Percentiles rank a stretch among this genome's conserved stretches.
These are phyloP conservation scores for Vulpes ferrilata DNA, from an alignment of 2,113 vertebrate species.

Conservation along the genomic window DNA sequence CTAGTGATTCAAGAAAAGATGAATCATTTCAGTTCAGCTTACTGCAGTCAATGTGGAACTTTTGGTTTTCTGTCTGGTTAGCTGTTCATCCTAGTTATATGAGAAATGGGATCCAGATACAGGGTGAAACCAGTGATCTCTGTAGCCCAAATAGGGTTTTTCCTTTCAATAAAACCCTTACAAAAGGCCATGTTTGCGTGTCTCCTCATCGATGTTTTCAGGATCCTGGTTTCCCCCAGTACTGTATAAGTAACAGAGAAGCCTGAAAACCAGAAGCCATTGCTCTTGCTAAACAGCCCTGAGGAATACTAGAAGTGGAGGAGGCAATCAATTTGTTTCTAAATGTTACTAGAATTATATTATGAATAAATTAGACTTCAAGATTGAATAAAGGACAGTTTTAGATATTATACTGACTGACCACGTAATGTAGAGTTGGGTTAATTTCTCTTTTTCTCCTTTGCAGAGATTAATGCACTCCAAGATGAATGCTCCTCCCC, in stretches of 20 bases:
- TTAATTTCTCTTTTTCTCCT: not conserved
- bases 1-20: not conserved
- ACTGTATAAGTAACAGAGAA: not conserved
- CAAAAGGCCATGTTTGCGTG: not conserved
- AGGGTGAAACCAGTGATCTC: not conserved
- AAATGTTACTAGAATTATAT: not conserved
- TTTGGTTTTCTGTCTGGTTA: not conserved
- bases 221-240: not conserved
- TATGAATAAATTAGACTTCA: not conserved
- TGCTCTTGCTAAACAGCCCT: not conserved
- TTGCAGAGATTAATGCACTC: not conserved
- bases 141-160: too few relatives aligned
- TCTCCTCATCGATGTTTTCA: not conserved
- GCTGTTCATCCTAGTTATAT: not conserved
- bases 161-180: not conserved
- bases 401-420: not conserved
- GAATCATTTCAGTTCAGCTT: not conserved
- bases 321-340: not conserved
- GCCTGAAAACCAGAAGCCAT: not conserved
- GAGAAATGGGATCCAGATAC: not conserved
- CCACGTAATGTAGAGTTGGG: accelerated
- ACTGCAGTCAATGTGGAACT: not conserved
- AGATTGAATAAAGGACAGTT: not conserved
- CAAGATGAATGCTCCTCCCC: not conserved
- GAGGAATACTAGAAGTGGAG: not conserved